A percentile compares a stretch with the other conserved stretches of the same genome.
phyloP scores from a whole-genome alignment of 2,113 vertebrate species.

The Silurus meridionalis region DNA sequence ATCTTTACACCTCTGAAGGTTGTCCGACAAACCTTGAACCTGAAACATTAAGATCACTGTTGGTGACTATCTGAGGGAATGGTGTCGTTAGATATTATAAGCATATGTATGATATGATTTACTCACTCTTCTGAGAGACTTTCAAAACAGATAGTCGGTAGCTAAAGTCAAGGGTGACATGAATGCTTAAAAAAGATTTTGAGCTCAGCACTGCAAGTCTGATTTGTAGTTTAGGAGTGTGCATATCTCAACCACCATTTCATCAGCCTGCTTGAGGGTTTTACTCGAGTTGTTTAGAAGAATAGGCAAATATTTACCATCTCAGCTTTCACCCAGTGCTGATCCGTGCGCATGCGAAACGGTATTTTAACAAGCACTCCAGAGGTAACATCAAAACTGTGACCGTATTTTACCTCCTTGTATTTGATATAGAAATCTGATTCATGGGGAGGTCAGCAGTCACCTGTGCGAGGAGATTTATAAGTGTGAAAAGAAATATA shows the following conservation, averaged over 20 bases:
- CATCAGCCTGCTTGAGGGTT: not conserved
- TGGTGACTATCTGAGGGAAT: not conserved
- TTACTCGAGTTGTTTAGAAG: slow-evolving; percentile 3
- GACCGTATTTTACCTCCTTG: not conserved
- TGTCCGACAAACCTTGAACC: not conserved
- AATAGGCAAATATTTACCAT: slow-evolving; percentile 1
- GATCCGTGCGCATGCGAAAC: not conserved
- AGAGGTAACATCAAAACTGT: not conserved
- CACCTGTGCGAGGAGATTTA: not conserved
- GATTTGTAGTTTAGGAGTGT: not conserved
- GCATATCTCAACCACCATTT: not conserved
- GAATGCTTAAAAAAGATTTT: not conserved
- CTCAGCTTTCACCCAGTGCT: not conserved
- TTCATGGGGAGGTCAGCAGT: not conserved
- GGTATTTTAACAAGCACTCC: not conserved
- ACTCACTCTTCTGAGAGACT: not conserved
- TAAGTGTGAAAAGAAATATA: not conserved
- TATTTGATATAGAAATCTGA: not conserved
- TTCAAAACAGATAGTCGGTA: not conserved
- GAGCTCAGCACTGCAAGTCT: not conserved
- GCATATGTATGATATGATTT: not conserved
- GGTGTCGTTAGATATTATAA: not conserved
- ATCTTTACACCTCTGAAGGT: not conserved
- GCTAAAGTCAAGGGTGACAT: not conserved
- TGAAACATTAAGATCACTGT: not conserved